Evolutionary conservation across 23 tunicate species (phyloP), one percentile per base, ranked within the genome.

Genomic region (Ciona savignyi): DNA sequence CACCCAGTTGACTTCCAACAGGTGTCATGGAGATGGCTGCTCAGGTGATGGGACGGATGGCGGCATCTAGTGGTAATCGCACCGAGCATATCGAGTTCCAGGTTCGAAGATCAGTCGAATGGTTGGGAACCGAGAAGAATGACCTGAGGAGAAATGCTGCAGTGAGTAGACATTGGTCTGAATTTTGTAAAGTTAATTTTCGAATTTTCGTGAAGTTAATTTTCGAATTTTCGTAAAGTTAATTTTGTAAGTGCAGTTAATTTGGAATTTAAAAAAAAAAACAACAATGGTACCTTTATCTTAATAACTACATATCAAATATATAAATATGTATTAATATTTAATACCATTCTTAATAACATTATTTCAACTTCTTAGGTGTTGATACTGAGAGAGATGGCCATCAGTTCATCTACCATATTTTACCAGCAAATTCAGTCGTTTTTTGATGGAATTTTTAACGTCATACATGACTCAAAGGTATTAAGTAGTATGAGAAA

Each of bases 11-110:
- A 9, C 22, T 4, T 22, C 15, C 26, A 22, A 32, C 24, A 88
- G 96, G 77, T 2, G 84, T 82, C 4, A 88, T 88, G 96, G 96
- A 88, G 76, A 77, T 88, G 76, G 96, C 87, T 74, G 96, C 96
- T 29, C 96, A 88, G 62, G 96, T 86, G 35, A 68, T 88, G 77
- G 96, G 96, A 32, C 74, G 96, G 30, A 72, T 88, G 51, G 87
- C 96, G 29, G 87, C 87, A 1, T 78, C 78, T 34, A 85, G 87
- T 78, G 96, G 96, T 22, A 66, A 88, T 77, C 81, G 87, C 77
- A 88, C 96, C 32, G 87, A 88, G 32, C 75, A 81, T 67, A 78
- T 88, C 1, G 84, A 77, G n/a, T 81, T 88, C 67, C 96, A 88
- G 68, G 80, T 88, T 34, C 79, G 80, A 1, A 48, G 96, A 61